Evolutionary conservation across 2,113 vertebrate genomes (phyloP), one percentile per base, ranked within the genome.

Genomic region (Agelaius phoeniceus): DNA sequence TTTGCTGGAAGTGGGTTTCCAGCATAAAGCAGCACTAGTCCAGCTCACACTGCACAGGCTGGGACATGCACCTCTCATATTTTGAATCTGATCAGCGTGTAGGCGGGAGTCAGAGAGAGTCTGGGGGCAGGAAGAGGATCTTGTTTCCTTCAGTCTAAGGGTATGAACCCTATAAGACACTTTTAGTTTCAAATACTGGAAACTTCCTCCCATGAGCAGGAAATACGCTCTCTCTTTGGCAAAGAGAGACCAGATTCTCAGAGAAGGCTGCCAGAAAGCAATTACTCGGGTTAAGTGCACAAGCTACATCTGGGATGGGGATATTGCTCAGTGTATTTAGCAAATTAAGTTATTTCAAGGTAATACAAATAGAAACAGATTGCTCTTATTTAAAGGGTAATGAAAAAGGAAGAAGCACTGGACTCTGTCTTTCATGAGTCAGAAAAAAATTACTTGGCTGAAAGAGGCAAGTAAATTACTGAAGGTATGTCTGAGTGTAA

Each of bases 211-310:
- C 27, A 20, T 44, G 41, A 54, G 35, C 41, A 57, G 75, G 62
- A 88, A 90, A 76, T 55, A 17, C 0, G 1, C 23, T 76, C 57
- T 84, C 49, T 55, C 22, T 69, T 55, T 80, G 52, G 10, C 33
- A 71, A 74, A 52, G 49, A 69, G 44, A 62, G 39, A 87, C 12
- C 11, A 81, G 61, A 46, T 78, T 75, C 35, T 41, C 41, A 54
- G 33, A 95, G 31, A 75, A 84, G 61, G 43, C 74, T 89, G 75
- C 82, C 85, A 88, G 89, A 82, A 90, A 80, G 24, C 62, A 90
- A 35, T 90, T 71, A 58, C n/a, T 67, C 0, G 0, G 4, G 31
- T 80, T 80, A 68, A 79, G 48, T 44, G 75, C 37, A 68, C 39
- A 57, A 69, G 28, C 79, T 90, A 14, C 4, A 2, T 35, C 67